These are phyloP conservation scores for Rhopilema esculentum DNA, from an alignment of 30 jellyfish, hydroid and myxozoan species.

Conservation along the genomic window DNA sequence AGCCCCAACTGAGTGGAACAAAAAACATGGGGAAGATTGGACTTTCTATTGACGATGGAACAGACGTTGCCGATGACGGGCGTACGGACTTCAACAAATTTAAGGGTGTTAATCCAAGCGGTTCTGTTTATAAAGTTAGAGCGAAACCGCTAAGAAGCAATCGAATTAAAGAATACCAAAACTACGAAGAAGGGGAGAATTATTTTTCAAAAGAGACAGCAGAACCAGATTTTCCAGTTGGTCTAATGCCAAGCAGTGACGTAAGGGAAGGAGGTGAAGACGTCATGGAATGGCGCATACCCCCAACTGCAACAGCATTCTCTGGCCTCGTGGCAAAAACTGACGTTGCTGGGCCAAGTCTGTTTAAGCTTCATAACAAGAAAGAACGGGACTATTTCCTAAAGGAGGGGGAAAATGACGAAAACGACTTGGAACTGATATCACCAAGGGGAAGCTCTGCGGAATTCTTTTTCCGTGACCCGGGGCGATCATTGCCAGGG, in stretches of 20 bases:
- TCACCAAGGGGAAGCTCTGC: constrained; percentile 11
- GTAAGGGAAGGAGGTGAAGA: neutral
- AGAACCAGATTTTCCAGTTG: constrained; percentile 61
- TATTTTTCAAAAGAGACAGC: neutral
- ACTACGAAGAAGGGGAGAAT: neutral
- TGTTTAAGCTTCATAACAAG: constrained; percentile 49
- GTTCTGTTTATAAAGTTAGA: constrained; percentile 23
- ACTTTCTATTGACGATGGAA: neutral
- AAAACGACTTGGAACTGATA: constrained; percentile 12
- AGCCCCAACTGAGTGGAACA: neutral
- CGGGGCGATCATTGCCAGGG: constrained; percentile 51
- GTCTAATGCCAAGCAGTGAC: constrained; percentile 12
- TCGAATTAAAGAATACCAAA: neutral
- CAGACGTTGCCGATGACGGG: constrained; percentile 21
- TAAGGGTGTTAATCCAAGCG: constrained; percentile 22
- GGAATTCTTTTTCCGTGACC: constrained; percentile 31
- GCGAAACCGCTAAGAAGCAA: constrained; percentile 5
- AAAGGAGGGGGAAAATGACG: constrained; percentile 49
- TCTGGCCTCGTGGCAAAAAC: constrained; percentile 39
- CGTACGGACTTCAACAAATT: neutral
- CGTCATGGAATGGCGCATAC: constrained; percentile 48
- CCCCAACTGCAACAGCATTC: constrained; percentile 52
- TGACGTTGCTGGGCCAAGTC: constrained; percentile 62
- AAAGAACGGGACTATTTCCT: constrained; percentile 46
- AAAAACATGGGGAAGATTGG: neutral